Base-by-base conservation (phyloP, 2,113 vertebrate species). In the Sarotherodon lohbergeri region DNA sequence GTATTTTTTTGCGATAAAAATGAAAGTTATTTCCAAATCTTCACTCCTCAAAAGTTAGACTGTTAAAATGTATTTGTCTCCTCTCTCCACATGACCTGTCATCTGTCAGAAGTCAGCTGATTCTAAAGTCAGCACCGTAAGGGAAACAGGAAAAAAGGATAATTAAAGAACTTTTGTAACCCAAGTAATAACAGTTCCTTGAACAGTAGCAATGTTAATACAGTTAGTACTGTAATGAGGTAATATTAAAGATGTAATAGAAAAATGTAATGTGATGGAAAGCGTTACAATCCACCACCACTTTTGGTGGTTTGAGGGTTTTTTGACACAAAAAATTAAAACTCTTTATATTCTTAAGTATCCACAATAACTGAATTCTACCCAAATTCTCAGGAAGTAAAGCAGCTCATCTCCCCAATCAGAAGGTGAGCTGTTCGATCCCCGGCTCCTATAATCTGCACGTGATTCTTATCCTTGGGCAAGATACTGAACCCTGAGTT, bases 1-100 rank as follows among this genome's bases (percentile, higher is more conserved):
- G 22, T 10, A 27, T 16, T 17, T 34, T 29, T 63, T 16, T 73
- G 41, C 22, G 3, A 73, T 73, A 73, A 46, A 29, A 73, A 17
- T 29, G 5, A 29, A 48, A 48, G 41, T 46, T 16, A 46, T 73
- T 41, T 68, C 6, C 12, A 48, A 46, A 73, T 48, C 5, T 73
- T 9, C 1, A 6, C 41, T 73, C 41, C 41, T 73, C 68, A 73
- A 73, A 73, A 10, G 41, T 48, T 73, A 46, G 41, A 73, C 39
- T 73, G 1, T 4, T 46, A 27, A 46, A 22, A 14, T 36, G 17
- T 46, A 46, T 46, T 73, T 48, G 9, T 14, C 12, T 71, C 41
- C 22, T 46, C 0, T 0, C 13, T 27, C 6, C 41, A 46, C 39
- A 73, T 22, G 13, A 46, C 0, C 39, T 46, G 29, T 61, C 29